phyloP scores from a whole-genome alignment of 2,797 vertebrate species.

The Paratrypauchen microcephalus region DNA sequence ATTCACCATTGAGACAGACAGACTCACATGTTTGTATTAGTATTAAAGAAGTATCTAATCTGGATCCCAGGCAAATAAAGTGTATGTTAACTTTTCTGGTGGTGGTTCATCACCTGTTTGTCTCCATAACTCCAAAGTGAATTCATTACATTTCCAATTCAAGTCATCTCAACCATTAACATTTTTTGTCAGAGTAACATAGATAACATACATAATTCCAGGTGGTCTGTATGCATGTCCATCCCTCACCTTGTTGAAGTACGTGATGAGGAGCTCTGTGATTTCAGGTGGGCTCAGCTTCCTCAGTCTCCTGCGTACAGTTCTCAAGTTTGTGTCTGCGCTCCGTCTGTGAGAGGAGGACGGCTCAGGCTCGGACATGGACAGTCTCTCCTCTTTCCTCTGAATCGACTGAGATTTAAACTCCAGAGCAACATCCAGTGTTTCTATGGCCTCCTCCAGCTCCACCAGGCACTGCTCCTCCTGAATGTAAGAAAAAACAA shows the following conservation, averaged over 20 bases:
- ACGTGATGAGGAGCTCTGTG: constrained; percentile 83
- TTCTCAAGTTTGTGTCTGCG: constrained; percentile 71
- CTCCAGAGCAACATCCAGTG: constrained; percentile 85
- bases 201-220: too few relatives aligned
- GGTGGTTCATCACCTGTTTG: too few relatives aligned
- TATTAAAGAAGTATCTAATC: too few relatives aligned
- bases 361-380: constrained; percentile 48
- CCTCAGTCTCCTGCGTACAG: constrained; percentile 81
- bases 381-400: constrained; percentile 75
- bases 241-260: constrained; percentile 87
- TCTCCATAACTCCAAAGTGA: too few relatives aligned
- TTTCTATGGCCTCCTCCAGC: constrained; percentile 88
- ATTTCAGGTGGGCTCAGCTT: constrained; percentile 77
- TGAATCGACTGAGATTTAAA: constrained; percentile 84
- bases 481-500: constrained; percentile 56
- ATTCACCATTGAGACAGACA: too few relatives aligned
- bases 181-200: too few relatives aligned
- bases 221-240: not conserved
- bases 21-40: too few relatives aligned
- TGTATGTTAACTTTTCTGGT: too few relatives aligned
- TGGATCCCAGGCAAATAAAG: too few relatives aligned
- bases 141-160: not conserved
- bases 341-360: constrained; percentile 33
- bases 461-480: constrained; percentile 85
- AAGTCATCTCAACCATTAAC: not conserved